Evolutionary conservation across 2,888 invertebrate species (phyloP), one percentile per base, ranked within the genome.

Genomic region (Lathronympha strigana): DNA sequence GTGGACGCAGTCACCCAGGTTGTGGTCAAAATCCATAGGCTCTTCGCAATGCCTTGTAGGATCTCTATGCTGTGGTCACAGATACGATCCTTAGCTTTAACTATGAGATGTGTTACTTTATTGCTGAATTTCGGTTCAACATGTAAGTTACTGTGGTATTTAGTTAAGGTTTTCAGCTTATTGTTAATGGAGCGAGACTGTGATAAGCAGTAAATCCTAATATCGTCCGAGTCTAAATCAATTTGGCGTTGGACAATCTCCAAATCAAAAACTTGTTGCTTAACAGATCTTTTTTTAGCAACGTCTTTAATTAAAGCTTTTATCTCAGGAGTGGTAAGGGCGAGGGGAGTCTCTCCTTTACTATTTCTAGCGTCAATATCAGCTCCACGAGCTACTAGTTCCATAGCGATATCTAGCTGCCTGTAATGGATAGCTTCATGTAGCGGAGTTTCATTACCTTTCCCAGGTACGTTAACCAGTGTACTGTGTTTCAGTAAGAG

Each of bases 361-460:
- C 87, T 83, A 69, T 94, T 94, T 40, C 93, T 87, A 4, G 90
- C 84, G 43, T 93, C 79, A 13, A 84, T 76, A 71, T 89, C 87
- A 0, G 95, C 95, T 28, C 94, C 94, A 68, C 93, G 81, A 5
- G 82, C 85, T 2, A 95, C 86, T 2, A 96, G 83, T 64, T 94
- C 86, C 53, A 86, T 82, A 0, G 93, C 93, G 66, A 94, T 92
- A 15, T 90, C 86, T n/a, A 81, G 67, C 47, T 88, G 82, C 31
- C 93, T 84, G 57, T 86, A 90, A 49, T 88, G 73, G 0, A 93
- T 91, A 2, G 95, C 95, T 77, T 95, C 95, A 68, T 95, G 95
- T 36, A 96, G 82, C 0, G 95, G 94, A 11, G 95, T 95, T 73
- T 93, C 94, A 63, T 94, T 94, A 1, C 93, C 84, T 51, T 82